Conservation (phyloP, 1,140 invertebrate genomes). For the Euwallacea fornicatus region DNA sequence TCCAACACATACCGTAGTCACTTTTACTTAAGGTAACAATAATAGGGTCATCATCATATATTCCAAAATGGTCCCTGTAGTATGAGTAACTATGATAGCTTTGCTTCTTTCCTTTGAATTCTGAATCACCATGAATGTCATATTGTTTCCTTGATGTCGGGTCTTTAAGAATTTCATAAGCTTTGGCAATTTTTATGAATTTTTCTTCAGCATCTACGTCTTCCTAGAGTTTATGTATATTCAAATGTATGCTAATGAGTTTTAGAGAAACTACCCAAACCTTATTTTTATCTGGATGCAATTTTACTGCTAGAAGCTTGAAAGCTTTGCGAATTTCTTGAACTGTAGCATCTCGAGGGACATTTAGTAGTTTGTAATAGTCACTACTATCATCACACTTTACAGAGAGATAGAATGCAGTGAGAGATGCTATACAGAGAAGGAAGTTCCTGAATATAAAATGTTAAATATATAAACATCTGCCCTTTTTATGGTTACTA, state of each 20-base stretch:
- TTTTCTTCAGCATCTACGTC: slow-evolving; percentile 72
- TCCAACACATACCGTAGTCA: slow-evolving; percentile 71
- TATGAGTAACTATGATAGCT: slow-evolving; percentile 81
- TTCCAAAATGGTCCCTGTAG: slow-evolving; percentile 82
- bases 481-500: too few species aligned
- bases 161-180: slow-evolving; percentile 85
- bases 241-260: not conserved
- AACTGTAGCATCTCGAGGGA: slow-evolving; percentile 68
- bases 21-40: slow-evolving; percentile 73
- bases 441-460: too few species aligned
- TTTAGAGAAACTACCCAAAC: slow-evolving; percentile 51
- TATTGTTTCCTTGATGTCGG: slow-evolving; percentile 76
- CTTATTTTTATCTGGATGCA: slow-evolving; percentile 85
- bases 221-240: slow-evolving; percentile 57
- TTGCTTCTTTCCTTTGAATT: slow-evolving; percentile 59
- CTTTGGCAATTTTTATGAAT: slow-evolving; percentile 76
- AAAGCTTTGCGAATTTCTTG: slow-evolving; percentile 81
- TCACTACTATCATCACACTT: slow-evolving; percentile 36
- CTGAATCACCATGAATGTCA: slow-evolving; percentile 76
- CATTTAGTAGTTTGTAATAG: slow-evolving; percentile 70
- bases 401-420: not conserved
- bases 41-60: slow-evolving; percentile 84
- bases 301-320: slow-evolving; percentile 75
- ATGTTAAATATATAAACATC: too few species aligned
- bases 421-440: not conserved